Base-by-base conservation (phyloP, 2,797 vertebrate species). In the Dromococcyx pavoninus region DNA sequence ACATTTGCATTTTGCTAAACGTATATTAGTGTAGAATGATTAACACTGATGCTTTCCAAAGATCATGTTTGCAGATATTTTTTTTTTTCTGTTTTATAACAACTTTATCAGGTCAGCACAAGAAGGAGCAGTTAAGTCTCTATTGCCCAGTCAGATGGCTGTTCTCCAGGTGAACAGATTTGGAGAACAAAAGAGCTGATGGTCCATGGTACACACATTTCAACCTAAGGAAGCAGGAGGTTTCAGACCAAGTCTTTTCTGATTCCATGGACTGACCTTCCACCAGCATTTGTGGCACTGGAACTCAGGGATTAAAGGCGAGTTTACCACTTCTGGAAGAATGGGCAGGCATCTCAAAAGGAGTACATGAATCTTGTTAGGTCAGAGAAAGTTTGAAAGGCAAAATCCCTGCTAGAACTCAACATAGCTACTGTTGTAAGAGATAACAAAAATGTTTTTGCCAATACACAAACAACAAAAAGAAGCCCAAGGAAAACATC, bases 211-310 rank as follows among this genome's bases (percentile, higher is more conserved):
- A 10, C 3, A 1, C 13, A 13, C 10, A 13, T 39, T 44, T 35
- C 15, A 48, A 22, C 11, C 12, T 10, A 1, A 5, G 3, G 3
- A 2, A 81, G 37, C 18, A 67, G 32, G 6, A 58, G 15, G 1
- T n/a, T 82, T 80, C 70, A 48, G 64, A 9, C 44, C 32, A 86
- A 13, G 6, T 24, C 30, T 64, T 60, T 28, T 32, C 23, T 53
- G 24, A 7, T 54, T 78, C 25, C 17, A 6, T 9, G 28, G n/a
- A 21, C 17, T 61, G 18, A 53, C 10, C 5, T 88, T 15, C 28
- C 25, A 13, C 15, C 53, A 2, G 0, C 27, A 2, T 24, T 14
- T 8, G 12, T 9, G 14, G 9, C 2, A 5, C 32, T 44, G 44
- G 17, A 44, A 18, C 44, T 44, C 44, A 44, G 44, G 18, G 17